Percentiles rank a stretch among this genome's conserved stretches.
phyloP scores from a whole-genome alignment of 1,140 invertebrate genomes.

The Hormaphis cornu region DNA sequence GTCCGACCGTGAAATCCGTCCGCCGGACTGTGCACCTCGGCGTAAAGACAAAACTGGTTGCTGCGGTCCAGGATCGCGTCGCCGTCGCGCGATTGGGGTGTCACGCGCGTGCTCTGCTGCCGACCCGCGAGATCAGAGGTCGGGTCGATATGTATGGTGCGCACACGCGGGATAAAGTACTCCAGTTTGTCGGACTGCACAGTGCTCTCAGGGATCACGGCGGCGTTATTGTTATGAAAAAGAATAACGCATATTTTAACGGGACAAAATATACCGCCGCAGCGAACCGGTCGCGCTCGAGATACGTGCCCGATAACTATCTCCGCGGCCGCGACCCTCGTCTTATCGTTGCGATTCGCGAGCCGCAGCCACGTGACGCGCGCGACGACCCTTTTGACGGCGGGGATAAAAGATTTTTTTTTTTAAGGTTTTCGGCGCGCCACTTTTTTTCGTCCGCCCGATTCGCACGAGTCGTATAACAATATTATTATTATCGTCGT shows the following conservation, averaged over 20 bases:
- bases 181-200: conserved; percentile 20
- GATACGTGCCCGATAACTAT: background rate
- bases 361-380: too few relatives aligned
- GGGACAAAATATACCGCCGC: background rate
- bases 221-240: too few relatives aligned
- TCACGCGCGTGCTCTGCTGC: background rate
- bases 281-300: background rate
- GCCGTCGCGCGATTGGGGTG: background rate
- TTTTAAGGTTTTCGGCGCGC: background rate
- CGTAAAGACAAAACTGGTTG: background rate
- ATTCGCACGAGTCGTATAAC: too few relatives aligned
- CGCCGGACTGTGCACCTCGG: background rate
- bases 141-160: too few relatives aligned
- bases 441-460: background rate
- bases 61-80: background rate
- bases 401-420: background rate
- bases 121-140: conserved; percentile 24
- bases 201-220: too few relatives aligned
- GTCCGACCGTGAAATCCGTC: background rate
- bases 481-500: too few relatives aligned
- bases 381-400: too few relatives aligned
- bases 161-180: too few relatives aligned
- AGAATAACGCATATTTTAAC: too few relatives aligned
- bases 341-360: too few relatives aligned
- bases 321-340: background rate